A percentile compares a stretch with the other conserved stretches of the same genome.
Evolutionary conservation across 2,113 vertebrate genomes (phyloP).

Genomic region (Cyanoderma ruficeps): DNA sequence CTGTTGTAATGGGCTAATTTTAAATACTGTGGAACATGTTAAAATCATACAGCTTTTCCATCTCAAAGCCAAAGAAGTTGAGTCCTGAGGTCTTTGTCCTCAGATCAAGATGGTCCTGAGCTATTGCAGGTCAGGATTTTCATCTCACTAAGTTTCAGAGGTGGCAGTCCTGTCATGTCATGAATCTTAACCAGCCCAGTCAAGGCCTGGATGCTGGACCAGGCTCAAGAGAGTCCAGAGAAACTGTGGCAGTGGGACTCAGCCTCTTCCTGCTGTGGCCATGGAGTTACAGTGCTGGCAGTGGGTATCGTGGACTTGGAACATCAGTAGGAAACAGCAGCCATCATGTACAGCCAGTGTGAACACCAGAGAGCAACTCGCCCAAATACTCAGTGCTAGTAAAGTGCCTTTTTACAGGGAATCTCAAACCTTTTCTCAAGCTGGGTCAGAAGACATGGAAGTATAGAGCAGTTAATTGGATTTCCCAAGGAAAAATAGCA

Average conservation of each 20-base stretch:
- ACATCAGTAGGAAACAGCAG: background rate
- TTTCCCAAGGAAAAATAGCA: conserved; percentile 8
- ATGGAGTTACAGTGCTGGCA: rapidly evolving
- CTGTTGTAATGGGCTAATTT: background rate
- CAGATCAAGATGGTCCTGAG: background rate
- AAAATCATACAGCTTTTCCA: background rate
- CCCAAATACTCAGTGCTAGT: background rate
- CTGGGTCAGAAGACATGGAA: background rate
- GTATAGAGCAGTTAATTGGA: conserved; percentile 10
- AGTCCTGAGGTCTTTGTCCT: background rate
- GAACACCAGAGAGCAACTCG: background rate
- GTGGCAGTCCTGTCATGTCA: background rate
- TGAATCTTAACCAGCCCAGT: background rate
- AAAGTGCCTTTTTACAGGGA: background rate
- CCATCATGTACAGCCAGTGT: rapidly evolving
- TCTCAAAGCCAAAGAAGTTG: background rate
- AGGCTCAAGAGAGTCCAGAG: background rate
- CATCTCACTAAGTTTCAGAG: background rate
- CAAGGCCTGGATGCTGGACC: background rate
- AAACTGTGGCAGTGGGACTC: background rate
- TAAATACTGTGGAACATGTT: background rate
- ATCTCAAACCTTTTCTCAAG: background rate
- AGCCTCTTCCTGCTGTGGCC: background rate
- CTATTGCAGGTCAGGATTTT: background rate
- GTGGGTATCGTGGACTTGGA: background rate